These are phyloP conservation scores for Sericinus montela DNA, from an alignment of 2,888 invertebrate genomes.

Conservation along the genomic window DNA sequence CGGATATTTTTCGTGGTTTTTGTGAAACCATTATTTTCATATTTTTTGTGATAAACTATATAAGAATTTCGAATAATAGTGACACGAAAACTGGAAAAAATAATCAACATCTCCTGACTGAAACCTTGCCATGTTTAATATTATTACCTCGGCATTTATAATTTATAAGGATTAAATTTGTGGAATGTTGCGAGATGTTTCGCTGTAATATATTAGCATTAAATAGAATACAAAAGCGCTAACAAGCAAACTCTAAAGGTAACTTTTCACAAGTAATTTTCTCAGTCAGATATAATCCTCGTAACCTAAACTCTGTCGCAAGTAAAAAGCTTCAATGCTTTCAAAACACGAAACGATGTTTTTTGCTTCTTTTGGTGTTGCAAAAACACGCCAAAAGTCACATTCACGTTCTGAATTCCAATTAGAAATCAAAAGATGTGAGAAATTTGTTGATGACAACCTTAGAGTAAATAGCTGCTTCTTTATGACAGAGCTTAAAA, in stretches of 20 bases:
- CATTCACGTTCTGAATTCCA: slow-evolving; percentile 17
- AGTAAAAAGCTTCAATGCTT: slow-evolving; percentile 15
- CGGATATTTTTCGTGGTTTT: too few relatives aligned
- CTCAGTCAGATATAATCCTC: slow-evolving; percentile 13
- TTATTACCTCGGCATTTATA: too few relatives aligned
- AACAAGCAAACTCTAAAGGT: slow-evolving; percentile 5
- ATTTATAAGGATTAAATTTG: too few relatives aligned
- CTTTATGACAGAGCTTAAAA: not conserved
- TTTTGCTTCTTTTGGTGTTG: slow-evolving; percentile 19
- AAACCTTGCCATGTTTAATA: too few relatives aligned
- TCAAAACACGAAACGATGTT: slow-evolving; percentile 21
- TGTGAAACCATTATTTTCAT: too few relatives aligned
- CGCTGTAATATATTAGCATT: not conserved
- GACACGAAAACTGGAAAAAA: too few relatives aligned
- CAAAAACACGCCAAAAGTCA: slow-evolving; percentile 19
- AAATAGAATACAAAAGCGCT: slow-evolving; percentile 9
- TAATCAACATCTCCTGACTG: too few relatives aligned
- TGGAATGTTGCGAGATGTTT: not conserved
- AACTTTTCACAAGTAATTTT: slow-evolving; percentile 10
- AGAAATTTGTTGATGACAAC: slow-evolving; percentile 2
- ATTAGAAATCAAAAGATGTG: slow-evolving; percentile 15
- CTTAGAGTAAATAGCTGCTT: not conserved
- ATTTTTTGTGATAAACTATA: too few relatives aligned
- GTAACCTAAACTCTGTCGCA: not conserved
- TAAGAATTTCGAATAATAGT: too few relatives aligned